phyloP scores from a whole-genome alignment of 92 coral and sea anemone species.

The Micromussa lordhowensis region DNA sequence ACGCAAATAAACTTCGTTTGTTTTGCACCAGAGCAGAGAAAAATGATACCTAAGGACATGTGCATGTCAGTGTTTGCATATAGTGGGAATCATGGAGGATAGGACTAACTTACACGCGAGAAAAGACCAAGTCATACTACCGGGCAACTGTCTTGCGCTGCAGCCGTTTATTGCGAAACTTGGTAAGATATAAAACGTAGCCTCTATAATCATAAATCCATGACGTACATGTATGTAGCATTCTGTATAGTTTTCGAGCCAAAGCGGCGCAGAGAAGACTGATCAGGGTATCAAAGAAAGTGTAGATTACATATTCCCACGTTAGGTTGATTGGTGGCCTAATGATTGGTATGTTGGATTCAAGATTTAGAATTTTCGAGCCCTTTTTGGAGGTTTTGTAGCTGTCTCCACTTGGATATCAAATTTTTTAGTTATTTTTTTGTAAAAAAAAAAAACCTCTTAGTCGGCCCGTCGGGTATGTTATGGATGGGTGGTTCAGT shows the following conservation, averaged over 20 bases:
- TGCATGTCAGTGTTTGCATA: not conserved
- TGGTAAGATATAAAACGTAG: slow-evolving; percentile 55
- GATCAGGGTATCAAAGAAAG: too few species aligned
- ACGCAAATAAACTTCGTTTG: not conserved
- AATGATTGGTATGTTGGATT: too few species aligned
- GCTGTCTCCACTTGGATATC: too few species aligned
- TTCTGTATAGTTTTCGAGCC: not conserved
- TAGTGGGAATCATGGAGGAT: slow-evolving; percentile 48
- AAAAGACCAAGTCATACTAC: slow-evolving; percentile 54
- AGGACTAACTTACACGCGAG: slow-evolving; percentile 23
- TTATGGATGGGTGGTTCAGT: too few species aligned
- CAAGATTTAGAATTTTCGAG: too few species aligned
- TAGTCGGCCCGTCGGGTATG: too few species aligned
- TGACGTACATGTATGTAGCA: not conserved
- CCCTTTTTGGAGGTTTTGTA: too few species aligned
- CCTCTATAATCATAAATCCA: too few species aligned
- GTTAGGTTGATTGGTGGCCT: too few species aligned
- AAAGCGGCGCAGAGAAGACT: not conserved
- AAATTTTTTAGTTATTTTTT: too few species aligned
- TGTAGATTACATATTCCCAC: too few species aligned
- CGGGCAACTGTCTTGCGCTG: slow-evolving; percentile 61
- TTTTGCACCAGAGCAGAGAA: not conserved
- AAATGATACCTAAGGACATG: slow-evolving; percentile 5
- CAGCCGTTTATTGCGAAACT: slow-evolving; percentile 89
- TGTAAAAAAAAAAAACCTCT: too few species aligned